Conservation (phyloP, 2,113 vertebrate genomes). For the Brachirus orientalis region DNA sequence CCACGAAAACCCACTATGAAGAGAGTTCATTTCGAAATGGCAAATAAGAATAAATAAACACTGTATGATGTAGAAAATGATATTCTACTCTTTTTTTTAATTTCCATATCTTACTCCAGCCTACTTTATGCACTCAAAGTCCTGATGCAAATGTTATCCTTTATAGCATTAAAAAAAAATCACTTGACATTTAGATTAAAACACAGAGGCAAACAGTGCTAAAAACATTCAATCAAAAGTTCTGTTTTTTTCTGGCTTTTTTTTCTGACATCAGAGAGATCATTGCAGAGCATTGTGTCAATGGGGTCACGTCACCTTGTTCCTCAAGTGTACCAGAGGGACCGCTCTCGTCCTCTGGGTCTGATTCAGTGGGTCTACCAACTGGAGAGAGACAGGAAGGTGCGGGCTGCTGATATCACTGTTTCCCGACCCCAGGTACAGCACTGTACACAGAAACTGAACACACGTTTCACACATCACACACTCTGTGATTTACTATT, state of each 20-base stretch:
- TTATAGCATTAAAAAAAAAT: slow-evolving; percentile 14
- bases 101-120: neutral
- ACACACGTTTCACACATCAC: slow-evolving; percentile 45
- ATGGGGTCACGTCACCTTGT: slow-evolving; percentile 60
- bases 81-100: too few species aligned
- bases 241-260: neutral
- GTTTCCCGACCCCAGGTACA: slow-evolving; percentile 55
- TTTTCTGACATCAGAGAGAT: slow-evolving; percentile 40
- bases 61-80: too few species aligned
- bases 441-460: slow-evolving; percentile 47
- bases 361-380: slow-evolving; percentile 67
- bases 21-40: too few species aligned
- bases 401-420: slow-evolving; percentile 60
- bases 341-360: slow-evolving; percentile 35
- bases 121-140: neutral
- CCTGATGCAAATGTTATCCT: neutral
- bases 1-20: neutral
- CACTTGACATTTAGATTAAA: slow-evolving; percentile 38
- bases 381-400: slow-evolving; percentile 62
- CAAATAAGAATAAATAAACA: too few species aligned
- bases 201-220: slow-evolving; percentile 3
- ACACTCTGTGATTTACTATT: slow-evolving; percentile 75
- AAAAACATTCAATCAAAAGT: neutral
- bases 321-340: slow-evolving; percentile 40
- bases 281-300: slow-evolving; percentile 61